Evolutionary conservation across 2,888 invertebrate genomes (phyloP).

Genomic region (Pyralis farinalis): DNA sequence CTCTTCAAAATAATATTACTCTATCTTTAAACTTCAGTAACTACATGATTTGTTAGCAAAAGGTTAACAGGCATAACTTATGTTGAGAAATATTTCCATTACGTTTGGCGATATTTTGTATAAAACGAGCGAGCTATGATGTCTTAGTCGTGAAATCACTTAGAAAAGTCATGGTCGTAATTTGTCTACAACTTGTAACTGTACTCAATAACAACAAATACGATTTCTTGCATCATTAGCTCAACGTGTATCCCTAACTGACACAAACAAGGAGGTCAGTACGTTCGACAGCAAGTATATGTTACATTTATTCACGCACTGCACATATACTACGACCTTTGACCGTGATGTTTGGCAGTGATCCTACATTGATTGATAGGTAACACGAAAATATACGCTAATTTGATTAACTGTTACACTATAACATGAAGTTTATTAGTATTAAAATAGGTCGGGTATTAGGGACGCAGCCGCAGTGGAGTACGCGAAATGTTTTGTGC

Average conservation of each 20-base stretch:
- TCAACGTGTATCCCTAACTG: conserved; percentile 33
- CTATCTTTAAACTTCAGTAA: neutral
- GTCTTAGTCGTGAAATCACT: conserved; percentile 9
- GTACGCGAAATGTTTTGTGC: too few relatives aligned
- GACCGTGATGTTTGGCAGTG: conserved; percentile 33
- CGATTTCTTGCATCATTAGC: conserved; percentile 15
- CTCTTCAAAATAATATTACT: too few relatives aligned
- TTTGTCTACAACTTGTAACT: conserved; percentile 4
- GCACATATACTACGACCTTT: conserved; percentile 39
- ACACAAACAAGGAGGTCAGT: conserved; percentile 45
- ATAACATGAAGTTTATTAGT: neutral
- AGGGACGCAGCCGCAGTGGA: too few relatives aligned
- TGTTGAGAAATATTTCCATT: neutral
- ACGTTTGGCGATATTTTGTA: neutral
- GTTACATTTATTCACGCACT: conserved; percentile 31
- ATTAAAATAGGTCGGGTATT: too few relatives aligned
- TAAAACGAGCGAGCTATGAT: neutral
- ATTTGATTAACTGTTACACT: conserved; percentile 9
- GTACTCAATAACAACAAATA: conserved; percentile 5
- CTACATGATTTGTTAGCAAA: neutral
- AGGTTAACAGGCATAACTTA: neutral
- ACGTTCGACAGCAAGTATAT: conserved; percentile 31
- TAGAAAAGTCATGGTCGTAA: conserved; percentile 5
- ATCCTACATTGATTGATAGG: conserved; percentile 26
- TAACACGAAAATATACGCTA: conserved; percentile 11